phyloP scores from a whole-genome alignment of 2,888 invertebrate species.

The Luffia ferchaultella region DNA sequence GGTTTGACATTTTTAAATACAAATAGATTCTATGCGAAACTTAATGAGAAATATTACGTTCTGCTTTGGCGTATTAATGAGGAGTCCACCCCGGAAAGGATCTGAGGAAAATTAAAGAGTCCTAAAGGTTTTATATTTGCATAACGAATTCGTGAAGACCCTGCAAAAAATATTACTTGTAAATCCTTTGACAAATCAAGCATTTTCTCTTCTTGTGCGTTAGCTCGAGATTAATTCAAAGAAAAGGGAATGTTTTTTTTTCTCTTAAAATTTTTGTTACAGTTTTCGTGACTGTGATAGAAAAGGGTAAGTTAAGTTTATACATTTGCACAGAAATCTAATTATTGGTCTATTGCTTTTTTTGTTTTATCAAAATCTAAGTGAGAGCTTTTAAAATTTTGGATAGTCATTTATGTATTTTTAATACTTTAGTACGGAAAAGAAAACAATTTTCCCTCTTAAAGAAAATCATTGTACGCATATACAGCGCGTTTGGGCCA shows the following conservation, averaged over 20 bases:
- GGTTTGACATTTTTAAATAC: too few species aligned
- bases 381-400: too few species aligned
- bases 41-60: neutral
- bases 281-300: constrained; percentile 11
- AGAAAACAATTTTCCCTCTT: too few species aligned
- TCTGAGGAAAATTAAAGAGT: constrained; percentile 52
- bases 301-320: too few species aligned
- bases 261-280: neutral
- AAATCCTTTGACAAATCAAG: constrained; percentile 43
- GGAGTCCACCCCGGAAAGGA: constrained; percentile 28
- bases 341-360: too few species aligned
- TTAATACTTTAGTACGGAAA: too few species aligned
- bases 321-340: too few species aligned
- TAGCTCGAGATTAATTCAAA: neutral
- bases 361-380: too few species aligned
- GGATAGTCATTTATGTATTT: too few species aligned
- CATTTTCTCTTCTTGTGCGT: constrained; percentile 14
- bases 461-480: too few species aligned
- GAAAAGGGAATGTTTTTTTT: neutral
- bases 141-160: constrained; percentile 45
- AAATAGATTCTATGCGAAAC: too few species aligned
- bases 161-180: constrained; percentile 33
- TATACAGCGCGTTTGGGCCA: too few species aligned
- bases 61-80: neutral
- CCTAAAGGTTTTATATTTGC: constrained; percentile 49